Conservation (phyloP, 53 echinoderm and acorn worm species). For the Holothuria scabra region DNA sequence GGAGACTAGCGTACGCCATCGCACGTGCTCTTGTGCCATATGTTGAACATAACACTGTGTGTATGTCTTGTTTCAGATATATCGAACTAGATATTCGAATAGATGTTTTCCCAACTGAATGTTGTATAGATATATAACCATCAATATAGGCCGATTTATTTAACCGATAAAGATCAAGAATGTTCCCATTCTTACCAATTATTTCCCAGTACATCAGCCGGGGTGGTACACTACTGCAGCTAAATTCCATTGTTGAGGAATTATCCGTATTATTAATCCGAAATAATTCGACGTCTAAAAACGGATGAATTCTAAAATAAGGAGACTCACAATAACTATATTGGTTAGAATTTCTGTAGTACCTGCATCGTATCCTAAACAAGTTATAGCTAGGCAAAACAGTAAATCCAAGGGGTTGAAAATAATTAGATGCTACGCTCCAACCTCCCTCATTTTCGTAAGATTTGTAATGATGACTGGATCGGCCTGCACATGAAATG, state of each 20-base stretch:
- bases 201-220: constrained; percentile 13
- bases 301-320: too few relatives aligned
- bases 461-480: too few relatives aligned
- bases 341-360: too few relatives aligned
- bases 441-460: too few relatives aligned
- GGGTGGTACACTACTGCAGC: constrained; percentile 2
- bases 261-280: neutral
- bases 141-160: neutral
- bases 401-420: too few relatives aligned
- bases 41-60: constrained; percentile 3
- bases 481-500: too few relatives aligned
- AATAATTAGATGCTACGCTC: too few relatives aligned
- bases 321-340: too few relatives aligned
- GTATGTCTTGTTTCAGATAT: neutral
- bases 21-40: constrained; percentile 7
- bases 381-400: too few relatives aligned
- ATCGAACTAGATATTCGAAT: neutral
- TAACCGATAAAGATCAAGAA: neutral
- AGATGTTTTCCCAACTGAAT: neutral
- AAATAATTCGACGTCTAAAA: neutral
- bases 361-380: too few relatives aligned
- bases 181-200: neutral
- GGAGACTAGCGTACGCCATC: neutral
- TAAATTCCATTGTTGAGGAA: neutral
- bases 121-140: neutral